phyloP scores from a whole-genome alignment of 2,888 invertebrate species.

The Phymatocera aterrima region DNA sequence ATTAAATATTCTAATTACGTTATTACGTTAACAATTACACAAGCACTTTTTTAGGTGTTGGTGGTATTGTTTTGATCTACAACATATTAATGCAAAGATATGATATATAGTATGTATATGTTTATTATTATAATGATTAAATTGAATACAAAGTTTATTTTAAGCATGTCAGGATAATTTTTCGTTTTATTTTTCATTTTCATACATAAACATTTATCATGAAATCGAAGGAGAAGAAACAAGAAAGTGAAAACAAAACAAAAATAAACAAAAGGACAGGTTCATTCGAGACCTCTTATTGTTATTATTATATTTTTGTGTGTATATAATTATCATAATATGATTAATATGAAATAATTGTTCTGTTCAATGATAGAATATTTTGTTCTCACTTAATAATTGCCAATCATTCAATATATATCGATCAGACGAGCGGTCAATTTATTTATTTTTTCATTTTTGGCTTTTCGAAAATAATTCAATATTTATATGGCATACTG shows the following conservation, averaged over 20 bases:
- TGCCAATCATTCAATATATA: background rate
- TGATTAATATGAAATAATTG: too few relatives aligned
- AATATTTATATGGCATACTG: background rate
- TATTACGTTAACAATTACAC: conserved; percentile 26
- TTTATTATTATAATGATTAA: conserved; percentile 29
- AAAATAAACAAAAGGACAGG: background rate
- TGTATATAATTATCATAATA: background rate
- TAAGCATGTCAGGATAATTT: too few relatives aligned
- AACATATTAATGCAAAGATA: conserved; percentile 14
- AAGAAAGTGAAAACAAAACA: background rate
- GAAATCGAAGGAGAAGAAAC: background rate
- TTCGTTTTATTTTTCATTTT: conserved; percentile 6
- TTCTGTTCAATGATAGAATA: conserved; percentile 11
- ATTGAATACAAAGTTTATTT: too few relatives aligned
- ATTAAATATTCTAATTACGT: background rate
- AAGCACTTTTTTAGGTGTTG: conserved; percentile 31
- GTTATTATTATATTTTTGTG: background rate
- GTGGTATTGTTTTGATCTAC: too few relatives aligned
- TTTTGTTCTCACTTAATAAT: background rate
- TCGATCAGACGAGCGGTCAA: too few relatives aligned
- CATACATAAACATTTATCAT: conserved; percentile 3
- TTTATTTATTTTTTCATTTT: background rate
- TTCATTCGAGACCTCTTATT: background rate
- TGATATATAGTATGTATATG: too few relatives aligned
- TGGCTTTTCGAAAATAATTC: background rate